phyloP scores from a whole-genome alignment of 2,113 vertebrate genomes.

The Aptenodytes patagonicus region DNA sequence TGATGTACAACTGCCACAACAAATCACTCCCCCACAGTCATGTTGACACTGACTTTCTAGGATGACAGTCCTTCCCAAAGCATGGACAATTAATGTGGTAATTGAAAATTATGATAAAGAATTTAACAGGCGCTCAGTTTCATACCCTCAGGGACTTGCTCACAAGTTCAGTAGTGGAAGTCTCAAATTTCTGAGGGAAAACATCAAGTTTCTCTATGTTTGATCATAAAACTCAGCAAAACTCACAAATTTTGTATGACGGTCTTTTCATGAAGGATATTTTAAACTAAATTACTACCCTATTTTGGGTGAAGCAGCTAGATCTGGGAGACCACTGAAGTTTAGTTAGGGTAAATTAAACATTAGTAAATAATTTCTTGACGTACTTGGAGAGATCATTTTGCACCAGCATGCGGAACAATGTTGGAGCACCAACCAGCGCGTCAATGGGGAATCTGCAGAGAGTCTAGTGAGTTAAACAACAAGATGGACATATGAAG shows the following conservation, averaged over 20 bases:
- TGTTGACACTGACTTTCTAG: background rate
- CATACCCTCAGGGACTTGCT: background rate
- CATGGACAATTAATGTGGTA: background rate
- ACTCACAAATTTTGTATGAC: background rate
- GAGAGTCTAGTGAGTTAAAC: constrained; percentile 69
- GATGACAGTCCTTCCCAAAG: background rate
- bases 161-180: background rate
- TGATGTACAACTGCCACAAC: background rate
- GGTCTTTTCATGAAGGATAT: background rate
- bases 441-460: constrained; percentile 74
- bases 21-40: background rate
- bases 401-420: constrained; percentile 80
- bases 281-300: background rate
- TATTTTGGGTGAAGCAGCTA: background rate
- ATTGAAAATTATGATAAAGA: background rate
- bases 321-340: background rate
- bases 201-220: background rate
- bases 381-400: constrained; percentile 69
- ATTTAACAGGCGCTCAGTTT: background rate
- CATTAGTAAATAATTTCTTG: background rate
- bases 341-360: background rate
- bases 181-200: background rate
- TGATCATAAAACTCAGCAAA: background rate
- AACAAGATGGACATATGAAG: background rate
- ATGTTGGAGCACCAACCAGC: constrained; percentile 60